Percentiles rank a stretch among this genome's conserved stretches.
These are phyloP conservation scores for Taphrorychus bicolor DNA, from an alignment of 2,888 invertebrate species.

Conservation along the genomic window DNA sequence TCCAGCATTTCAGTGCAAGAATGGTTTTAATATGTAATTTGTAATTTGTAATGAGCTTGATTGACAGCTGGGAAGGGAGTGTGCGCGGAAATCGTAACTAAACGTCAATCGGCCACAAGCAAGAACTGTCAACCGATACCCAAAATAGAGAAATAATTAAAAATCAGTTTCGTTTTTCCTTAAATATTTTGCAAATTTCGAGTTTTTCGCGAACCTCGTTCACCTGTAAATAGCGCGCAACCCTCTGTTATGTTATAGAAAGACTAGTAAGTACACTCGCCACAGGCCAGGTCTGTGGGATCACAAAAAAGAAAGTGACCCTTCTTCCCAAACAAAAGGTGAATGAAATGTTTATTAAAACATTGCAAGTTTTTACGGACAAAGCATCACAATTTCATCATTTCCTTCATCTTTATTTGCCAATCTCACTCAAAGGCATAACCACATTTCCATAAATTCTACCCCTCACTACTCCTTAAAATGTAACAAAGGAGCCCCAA, in stretches of 20 bases:
- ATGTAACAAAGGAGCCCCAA: not conserved
- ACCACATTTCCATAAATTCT: too few species aligned
- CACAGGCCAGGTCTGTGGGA: conserved; percentile 2
- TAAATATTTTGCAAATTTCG: conserved; percentile 54
- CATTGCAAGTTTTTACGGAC: too few species aligned
- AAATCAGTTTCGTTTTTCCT: conserved; percentile 52
- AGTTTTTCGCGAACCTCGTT: conserved; percentile 51
- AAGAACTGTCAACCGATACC: conserved; percentile 55
- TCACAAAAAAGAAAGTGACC: conserved; percentile 42
- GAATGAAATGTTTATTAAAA: conserved; percentile 35
- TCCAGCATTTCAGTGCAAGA: too few species aligned
- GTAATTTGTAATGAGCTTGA: too few species aligned
- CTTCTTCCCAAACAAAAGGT: conserved; percentile 53
- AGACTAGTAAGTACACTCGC: conserved; percentile 51
- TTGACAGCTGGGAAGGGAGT: too few species aligned
- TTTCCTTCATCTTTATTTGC: not conserved
- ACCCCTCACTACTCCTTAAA: not conserved
- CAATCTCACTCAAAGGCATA: too few species aligned
- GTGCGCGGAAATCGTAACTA: too few species aligned
- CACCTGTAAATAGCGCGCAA: conserved; percentile 52
- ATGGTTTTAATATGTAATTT: too few species aligned
- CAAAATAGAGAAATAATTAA: conserved; percentile 52
- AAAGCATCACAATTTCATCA: not conserved
- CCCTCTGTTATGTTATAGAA: conserved; percentile 56
- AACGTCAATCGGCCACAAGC: too few species aligned